Evolutionary conservation across 2,797 vertebrate genomes (phyloP), one percentile per base, ranked within the genome.

Genomic region (Gadopsis bispinosus): DNA sequence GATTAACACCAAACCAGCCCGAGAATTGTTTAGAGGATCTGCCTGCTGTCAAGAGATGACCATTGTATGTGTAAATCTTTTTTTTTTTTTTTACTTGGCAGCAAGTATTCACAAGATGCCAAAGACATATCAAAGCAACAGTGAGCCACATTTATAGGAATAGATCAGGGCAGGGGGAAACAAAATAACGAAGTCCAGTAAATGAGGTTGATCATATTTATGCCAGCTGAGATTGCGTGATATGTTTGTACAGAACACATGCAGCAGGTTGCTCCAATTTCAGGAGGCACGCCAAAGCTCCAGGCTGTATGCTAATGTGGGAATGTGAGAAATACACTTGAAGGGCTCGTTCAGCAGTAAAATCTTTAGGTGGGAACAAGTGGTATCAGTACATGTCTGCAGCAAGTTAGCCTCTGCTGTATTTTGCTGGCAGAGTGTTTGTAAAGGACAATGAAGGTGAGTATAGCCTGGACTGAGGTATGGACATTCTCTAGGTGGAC

Each of bases 271-370:
- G 59, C 61, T 80, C 54, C 29, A 7, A 45, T 70, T 74, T 73
- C 41, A 69, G 77, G 65, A 77, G 19, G 16, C 22, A 29, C 68
- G 79, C 79, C 78, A 80, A 69, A 63, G 81, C 88, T 83, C 64
- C 72, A 55, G 88, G 88, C 81, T 68, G 51, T 68, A 56, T 75
- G 78, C 61, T 65, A 53, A 77, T 64, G 45, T 26, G 26, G 16
- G 2, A 80, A 51, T 61, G 61, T 73, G 55, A 64, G 48, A 51
- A 80, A 55, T 55, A 35, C 41, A 47, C 75, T 58, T 55, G 2
- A 41, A n/a, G 12, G 22, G 37, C 43, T 75, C 13, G 3, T 20
- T 61, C 35, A 63, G 53, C 47, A 45, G 29, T 39, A 5, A 41
- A 51, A 59, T 41, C 37, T 70, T 12, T 4, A 48, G 65, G 33